Base-by-base conservation (phyloP, 2,113 vertebrate genomes). In the Dipodomys ordii region DNA sequence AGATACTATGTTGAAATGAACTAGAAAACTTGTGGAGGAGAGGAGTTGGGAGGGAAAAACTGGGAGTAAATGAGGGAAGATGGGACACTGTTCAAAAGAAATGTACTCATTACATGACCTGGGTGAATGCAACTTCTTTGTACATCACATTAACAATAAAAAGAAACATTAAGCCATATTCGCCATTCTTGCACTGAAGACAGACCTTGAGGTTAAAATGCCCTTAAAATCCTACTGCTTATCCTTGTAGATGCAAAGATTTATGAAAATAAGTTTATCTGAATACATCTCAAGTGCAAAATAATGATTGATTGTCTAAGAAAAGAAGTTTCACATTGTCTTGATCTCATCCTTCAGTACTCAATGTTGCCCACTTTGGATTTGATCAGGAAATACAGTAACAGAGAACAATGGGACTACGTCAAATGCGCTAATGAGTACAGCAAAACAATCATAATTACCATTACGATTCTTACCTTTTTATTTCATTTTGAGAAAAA, bases 311-410 rank as follows among this genome's bases (percentile, higher is more conserved):
- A 85, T 30, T 85, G 15, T 57, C 11, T 93, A 73, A 62, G 27
- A 13, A 86, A 73, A 62, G 3, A 67, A 65, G 2, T 7, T 23
- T 76, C 72, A 73, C 81, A 60, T 32, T 72, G 15, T 9, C 62
- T 39, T 74, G 88, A 27, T 19, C 12, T 30, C 62, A 12, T 67
- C 19, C 53, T 57, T 87, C 39, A 49, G 35, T 76, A 44, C 30
- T 72, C 8, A 79, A 5, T 6, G 65, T 35, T 62, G 22, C 27
- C 65, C 80, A 86, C 25, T 16, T 76, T n/a, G 10, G 15, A n/a
- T 83, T 76, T n/a, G 71, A 49, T 90, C 39, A 86, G 67, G 9
- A 92, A 92, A 83, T 57, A 9, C n/a, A 86, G 23, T 30, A 88
- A 16, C 28, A 15, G 35, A 13, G 8, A 18, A 83, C 18, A 83